Evolutionary conservation across 2,113 vertebrate genomes (phyloP), one percentile per base, ranked within the genome.

Genomic region (Syngnathoides biaculeatus): DNA sequence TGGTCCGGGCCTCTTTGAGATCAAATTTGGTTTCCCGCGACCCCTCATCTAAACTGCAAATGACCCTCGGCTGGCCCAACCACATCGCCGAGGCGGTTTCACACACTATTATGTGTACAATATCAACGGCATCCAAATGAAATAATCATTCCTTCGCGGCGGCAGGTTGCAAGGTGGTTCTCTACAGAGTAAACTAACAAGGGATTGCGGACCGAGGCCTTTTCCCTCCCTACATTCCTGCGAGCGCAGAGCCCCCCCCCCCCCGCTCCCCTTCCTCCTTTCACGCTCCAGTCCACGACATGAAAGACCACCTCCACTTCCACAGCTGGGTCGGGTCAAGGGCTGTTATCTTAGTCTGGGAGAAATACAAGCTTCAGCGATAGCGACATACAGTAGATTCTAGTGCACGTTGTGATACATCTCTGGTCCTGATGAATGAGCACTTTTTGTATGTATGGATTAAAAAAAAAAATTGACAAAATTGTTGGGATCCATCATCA

Each of bases 161-260:
- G 3, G 30, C 40, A 19, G 42, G 15, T 55, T 74, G 48, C 64
- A 40, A 71, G 35, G 12, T 60, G 55, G 14, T 42, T 47, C 1
- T 58, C 58, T 20, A 8, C 8, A 65, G 15, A 47, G 15, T 45
- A 45, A 50, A 61, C 30, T 65, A 70, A 62, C 69, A 69, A 15
- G 1, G 8, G 55, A 45, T n/a, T 27, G 65, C 47, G 22, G 10
- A 67, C 47, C 71, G 40, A 69, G 50, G 22, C 3, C 2, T 35
- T 3, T 56, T 27, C 62, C 61, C 68, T 72, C 55, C 71, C 62
- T 30, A 69, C 86, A 88, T 87, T 88, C 88, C 88, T 83, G 67
- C 68, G 59, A 8, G 17, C 26, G 56, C 64, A 68, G 47, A 79
- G 58, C 38, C 75, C 60, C 79, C 66, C 30, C 30, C 30, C 30